Base-by-base conservation (phyloP, 2,113 vertebrate genomes). In the Trematocara unimaculatum region DNA sequence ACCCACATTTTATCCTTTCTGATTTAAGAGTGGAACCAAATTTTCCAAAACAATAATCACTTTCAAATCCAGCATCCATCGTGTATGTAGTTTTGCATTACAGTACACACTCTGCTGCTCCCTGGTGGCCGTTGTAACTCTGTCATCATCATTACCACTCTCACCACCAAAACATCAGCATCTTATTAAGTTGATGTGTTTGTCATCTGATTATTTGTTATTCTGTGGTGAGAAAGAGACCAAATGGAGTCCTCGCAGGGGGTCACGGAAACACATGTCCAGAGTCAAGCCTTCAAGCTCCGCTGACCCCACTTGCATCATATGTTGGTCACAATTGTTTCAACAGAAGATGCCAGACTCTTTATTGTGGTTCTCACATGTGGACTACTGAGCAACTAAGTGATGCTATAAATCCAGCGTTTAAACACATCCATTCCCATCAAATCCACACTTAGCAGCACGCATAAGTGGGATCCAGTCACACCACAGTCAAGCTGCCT, bases 81-180 rank as follows among this genome's bases (percentile, higher is more conserved):
- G 31, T 77, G 45, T n/a, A 49, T 77, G 45, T 49, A 13, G 72
- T 62, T 55, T 53, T 8, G 15, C 31, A 6, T 88, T 86, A 55
- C 80, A 88, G 87, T 87, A 9, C 31, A 82, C 87, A 14, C 90
- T 93, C 79, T 95, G 88, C 94, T 95, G 94, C 96, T 91, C 93
- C 92, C 96, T 96, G 86, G 93, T 95, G 96, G 95, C 33, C 84
- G 84, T 60, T 87, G 88, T 81, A 87, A 33, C 70, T 58, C 20
- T 74, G 77, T 70, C 60, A 62, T 83, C 17, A 89, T 11, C 56
- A 70, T 64, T 26, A 60, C 54, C 58, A 64, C 12, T 40, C 6
- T 70, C 31, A 53, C 45, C 60, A 67, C 60, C 8, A 79, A 20
- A 35, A 80, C 58, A 84, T 60, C 56, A 55, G 12, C 56, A 35